A percentile compares a stretch with the other conserved stretches of the same genome.
phyloP scores from a whole-genome alignment of 2,888 invertebrate species.

The Himalopsyche anomala region DNA sequence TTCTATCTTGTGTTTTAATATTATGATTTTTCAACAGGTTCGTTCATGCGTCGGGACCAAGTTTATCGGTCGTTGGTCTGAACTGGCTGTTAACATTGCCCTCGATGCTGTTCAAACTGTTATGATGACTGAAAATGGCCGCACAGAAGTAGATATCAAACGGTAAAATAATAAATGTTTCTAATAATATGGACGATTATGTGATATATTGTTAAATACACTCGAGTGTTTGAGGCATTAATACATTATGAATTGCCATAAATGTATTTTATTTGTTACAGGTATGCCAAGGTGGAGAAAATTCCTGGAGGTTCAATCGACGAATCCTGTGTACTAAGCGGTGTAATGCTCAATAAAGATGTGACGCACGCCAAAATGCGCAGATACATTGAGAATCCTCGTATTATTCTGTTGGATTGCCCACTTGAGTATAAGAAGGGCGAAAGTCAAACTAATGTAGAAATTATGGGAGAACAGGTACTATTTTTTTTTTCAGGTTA shows the following conservation, averaged over 20 bases:
- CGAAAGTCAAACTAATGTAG: slow-evolving; percentile 98
- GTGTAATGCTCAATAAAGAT: slow-evolving; percentile 99
- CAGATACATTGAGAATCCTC: slow-evolving; percentile 94
- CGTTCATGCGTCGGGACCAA: slow-evolving; percentile 98
- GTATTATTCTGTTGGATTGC: slow-evolving; percentile 96
- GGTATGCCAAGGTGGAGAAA: slow-evolving; percentile 95
- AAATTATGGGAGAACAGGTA: slow-evolving; percentile 92
- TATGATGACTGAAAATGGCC: slow-evolving; percentile 89
- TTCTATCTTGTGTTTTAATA: slow-evolving; percentile 16
- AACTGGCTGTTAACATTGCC: slow-evolving; percentile 96
- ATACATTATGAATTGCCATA: no score
- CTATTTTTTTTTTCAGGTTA: slow-evolving; percentile 47
- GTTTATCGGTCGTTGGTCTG: slow-evolving; percentile 96
- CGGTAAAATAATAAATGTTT: slow-evolving; percentile 73
- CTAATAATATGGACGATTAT: neutral
- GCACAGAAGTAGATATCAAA: slow-evolving; percentile 97
- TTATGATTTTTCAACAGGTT: slow-evolving; percentile 71
- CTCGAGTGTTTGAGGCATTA: no score
- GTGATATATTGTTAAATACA: no score
- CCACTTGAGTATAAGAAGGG: slow-evolving; percentile 99
- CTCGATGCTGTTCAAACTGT: slow-evolving; percentile 96
- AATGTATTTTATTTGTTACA: slow-evolving; percentile 66
- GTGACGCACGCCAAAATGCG: slow-evolving; percentile 99
- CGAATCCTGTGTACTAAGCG: slow-evolving; percentile 93
- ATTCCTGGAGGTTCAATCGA: slow-evolving; percentile 97